Conservation (phyloP, 2,888 invertebrate species). For the Trilocha varians region DNA sequence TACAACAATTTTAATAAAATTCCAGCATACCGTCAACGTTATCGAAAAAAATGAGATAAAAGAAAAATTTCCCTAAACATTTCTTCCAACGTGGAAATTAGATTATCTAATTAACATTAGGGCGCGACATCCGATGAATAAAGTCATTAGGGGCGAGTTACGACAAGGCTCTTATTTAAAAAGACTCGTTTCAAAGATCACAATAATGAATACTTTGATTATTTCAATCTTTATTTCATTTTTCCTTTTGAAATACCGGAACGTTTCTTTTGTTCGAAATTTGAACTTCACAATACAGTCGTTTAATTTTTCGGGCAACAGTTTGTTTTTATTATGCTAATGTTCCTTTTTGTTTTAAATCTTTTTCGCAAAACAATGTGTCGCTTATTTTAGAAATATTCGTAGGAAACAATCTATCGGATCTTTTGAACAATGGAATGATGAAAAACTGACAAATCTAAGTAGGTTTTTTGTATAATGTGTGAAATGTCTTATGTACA, state of each 20-base stretch:
- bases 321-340: no score
- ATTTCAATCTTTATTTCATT: slow-evolving; percentile 18
- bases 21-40: not conserved
- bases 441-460: no score
- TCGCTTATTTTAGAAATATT: no score
- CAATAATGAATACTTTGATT: slow-evolving; percentile 27
- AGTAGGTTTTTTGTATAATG: no score
- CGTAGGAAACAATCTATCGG: no score
- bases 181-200: slow-evolving; percentile 24
- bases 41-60: slow-evolving; percentile 5
- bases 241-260: not conserved
- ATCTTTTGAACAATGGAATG: no score
- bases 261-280: not conserved
- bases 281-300: no score
- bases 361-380: no score
- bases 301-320: no score
- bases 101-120: slow-evolving; percentile 52
- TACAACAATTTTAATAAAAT: not conserved
- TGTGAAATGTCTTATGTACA: no score
- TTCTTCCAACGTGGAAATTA: slow-evolving; percentile 37
- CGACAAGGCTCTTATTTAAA: slow-evolving; percentile 36
- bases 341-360: no score
- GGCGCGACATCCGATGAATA: slow-evolving; percentile 36
- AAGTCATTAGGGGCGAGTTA: slow-evolving; percentile 39
- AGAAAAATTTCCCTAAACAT: slow-evolving; percentile 27